Evolutionary conservation across 2,797 vertebrate genomes (phyloP), one percentile per base, ranked within the genome.

Genomic region (Sternotherus odoratus): DNA sequence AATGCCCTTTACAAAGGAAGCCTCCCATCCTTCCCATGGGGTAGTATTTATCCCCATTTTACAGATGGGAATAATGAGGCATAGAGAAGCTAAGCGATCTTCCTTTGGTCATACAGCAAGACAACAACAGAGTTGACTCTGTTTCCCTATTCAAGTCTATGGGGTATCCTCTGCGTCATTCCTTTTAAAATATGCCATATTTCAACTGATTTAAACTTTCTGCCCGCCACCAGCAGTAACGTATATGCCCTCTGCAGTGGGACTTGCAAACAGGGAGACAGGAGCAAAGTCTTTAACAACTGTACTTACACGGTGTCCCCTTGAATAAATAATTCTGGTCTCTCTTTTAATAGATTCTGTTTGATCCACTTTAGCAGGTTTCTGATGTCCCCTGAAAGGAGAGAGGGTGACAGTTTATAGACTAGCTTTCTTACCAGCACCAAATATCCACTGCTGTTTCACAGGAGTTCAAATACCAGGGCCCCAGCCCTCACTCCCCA

Each of bases 301-400:
- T 84, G 39, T 91, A 99, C 99, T 99, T 97, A 99, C 99, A 99
- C 99, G 30, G 99, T 98, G 87, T 99, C 98, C 92, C 99, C 99
- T 96, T 99, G 99, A 95, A 99, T 98, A 98, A 99, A 99, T 96
- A 99, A 98, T 97, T 99, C 99, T 1, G 99, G 99, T 43, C 99
- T 98, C 92, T 99, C 99, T 98, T 99, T 99, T 92, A 99, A 97
- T 95, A 99, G 98, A 97, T 99, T 99, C 95, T 95, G 97, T 98
- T 98, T 99, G 98, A 99, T 99, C 99, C 99, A 99, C 86, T 98
- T 98, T 89, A 99, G 98, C 97, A 99, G 99, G 98, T 98, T 99
- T 96, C 99, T 99, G 97, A 99, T 96, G 95, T 99, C 98, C 99
- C 99, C 99, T 99, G 94, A 50, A 98, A 97, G 96, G 74, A 97